Conservation (phyloP, 2,888 invertebrate genomes). For the Liopterus haemorrhoidalis region DNA sequence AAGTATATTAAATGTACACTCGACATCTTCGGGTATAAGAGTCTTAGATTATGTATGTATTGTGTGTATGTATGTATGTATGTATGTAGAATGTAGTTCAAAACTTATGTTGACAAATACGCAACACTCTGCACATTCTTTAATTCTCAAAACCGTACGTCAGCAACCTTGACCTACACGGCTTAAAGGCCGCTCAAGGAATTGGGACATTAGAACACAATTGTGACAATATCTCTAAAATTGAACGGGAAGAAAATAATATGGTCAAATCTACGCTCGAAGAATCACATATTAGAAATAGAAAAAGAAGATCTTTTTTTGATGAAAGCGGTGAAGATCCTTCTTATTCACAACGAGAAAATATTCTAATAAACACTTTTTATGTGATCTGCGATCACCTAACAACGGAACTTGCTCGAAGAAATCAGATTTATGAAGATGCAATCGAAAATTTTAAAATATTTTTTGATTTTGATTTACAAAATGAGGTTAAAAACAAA, state of each 20-base stretch:
- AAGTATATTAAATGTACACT: too few relatives aligned
- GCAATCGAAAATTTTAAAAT: constrained; percentile 1
- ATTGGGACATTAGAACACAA: too few relatives aligned
- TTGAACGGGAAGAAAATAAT: not conserved
- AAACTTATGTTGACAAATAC: too few relatives aligned
- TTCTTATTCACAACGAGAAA: not conserved
- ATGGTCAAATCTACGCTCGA: constrained; percentile 1
- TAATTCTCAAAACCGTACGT: too few relatives aligned
- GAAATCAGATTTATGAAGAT: constrained; percentile 3
- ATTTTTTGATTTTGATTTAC: constrained; percentile 2
- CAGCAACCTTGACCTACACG: too few relatives aligned
- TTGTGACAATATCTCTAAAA: constrained; percentile 1
- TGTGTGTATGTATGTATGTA: too few relatives aligned
- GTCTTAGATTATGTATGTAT: too few relatives aligned
- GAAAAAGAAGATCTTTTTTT: constrained; percentile 2
- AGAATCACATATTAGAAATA: constrained; percentile 3
- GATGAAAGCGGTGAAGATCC: constrained; percentile 3
- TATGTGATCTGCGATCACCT: not conserved
- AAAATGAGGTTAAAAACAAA: not conserved
- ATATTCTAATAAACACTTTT: constrained; percentile 2
- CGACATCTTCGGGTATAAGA: too few relatives aligned
- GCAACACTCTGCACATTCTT: too few relatives aligned
- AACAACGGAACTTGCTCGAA: constrained; percentile 3
- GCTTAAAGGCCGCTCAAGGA: too few relatives aligned
- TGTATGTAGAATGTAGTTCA: too few relatives aligned